A percentile compares a stretch with the other conserved stretches of the same genome.
Conservation (phyloP, 2,888 invertebrate genomes). For the Apodemia duryi region DNA sequence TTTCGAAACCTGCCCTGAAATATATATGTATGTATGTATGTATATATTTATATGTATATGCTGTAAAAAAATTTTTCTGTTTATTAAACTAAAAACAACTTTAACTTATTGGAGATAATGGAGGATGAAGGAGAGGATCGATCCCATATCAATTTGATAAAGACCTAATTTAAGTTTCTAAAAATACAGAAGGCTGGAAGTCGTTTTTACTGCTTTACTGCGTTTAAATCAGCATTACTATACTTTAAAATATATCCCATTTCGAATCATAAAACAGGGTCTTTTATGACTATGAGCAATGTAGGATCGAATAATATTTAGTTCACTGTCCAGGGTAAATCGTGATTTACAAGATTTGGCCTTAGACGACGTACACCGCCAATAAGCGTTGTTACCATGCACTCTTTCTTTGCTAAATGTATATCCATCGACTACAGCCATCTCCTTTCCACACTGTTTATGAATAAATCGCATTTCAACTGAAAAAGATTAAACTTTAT, state of each 20-base stretch:
- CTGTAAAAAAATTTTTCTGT: too few species aligned
- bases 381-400: conserved; percentile 28
- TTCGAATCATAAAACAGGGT: conserved; percentile 21
- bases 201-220: too few species aligned
- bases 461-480: conserved; percentile 18
- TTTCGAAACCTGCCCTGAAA: too few species aligned
- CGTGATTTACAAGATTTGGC: conserved; percentile 27
- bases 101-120: too few species aligned
- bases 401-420: conserved; percentile 38
- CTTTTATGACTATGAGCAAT: conserved; percentile 30
- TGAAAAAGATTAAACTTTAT: conserved; percentile 18
- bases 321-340: conserved; percentile 20
- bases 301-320: conserved; percentile 12
- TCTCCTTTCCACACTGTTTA: conserved; percentile 13
- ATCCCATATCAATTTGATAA: too few species aligned
- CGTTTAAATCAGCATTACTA: background rate
- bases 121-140: too few species aligned
- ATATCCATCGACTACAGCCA: conserved; percentile 29
- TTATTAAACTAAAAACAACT: too few species aligned
- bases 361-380: conserved; percentile 34
- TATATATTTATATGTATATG: too few species aligned
- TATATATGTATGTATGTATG: too few species aligned
- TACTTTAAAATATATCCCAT: conserved; percentile 17
- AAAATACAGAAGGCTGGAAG: too few species aligned
- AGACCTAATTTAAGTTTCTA: too few species aligned